Percentiles rank a stretch among this genome's conserved stretches.
Evolutionary conservation across 1,140 invertebrate genomes (phyloP).

Genomic region (Phymastichus coffea): DNA sequence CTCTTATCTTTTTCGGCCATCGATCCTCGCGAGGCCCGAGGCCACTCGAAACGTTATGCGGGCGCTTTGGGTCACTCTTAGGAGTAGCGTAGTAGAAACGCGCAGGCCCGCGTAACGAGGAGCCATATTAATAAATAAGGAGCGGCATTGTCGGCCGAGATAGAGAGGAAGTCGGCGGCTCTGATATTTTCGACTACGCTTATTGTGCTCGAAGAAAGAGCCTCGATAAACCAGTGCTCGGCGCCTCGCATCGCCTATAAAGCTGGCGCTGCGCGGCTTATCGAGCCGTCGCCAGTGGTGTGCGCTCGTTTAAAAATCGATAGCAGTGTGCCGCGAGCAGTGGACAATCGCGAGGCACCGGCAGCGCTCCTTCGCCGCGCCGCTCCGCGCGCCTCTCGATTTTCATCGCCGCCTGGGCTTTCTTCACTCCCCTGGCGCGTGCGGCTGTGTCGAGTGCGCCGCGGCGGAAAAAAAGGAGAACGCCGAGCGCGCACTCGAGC

Average conservation of each 20-base stretch:
- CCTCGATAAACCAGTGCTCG: not conserved
- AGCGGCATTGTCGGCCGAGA: not conserved
- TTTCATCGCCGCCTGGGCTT: slow-evolving; percentile 3
- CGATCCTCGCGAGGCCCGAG: slow-evolving; percentile 24
- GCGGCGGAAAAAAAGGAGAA: not conserved
- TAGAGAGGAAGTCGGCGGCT: not conserved
- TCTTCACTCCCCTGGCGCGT: not conserved
- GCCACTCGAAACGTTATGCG: slow-evolving; percentile 19
- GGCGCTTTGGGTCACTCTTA: not conserved
- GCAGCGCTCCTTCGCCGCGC: not conserved
- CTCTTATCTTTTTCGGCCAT: slow-evolving; percentile 32
- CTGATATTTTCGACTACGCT: not conserved
- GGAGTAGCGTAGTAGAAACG: not conserved
- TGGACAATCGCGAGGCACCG: no score
- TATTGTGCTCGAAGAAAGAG: not conserved
- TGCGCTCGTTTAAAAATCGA: not conserved
- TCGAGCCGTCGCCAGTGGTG: not conserved
- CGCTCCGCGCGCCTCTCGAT: not conserved
- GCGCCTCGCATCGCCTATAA: not conserved
- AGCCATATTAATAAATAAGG: slow-evolving; percentile 31
- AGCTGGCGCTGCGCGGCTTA: no score
- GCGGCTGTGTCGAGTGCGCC: not conserved
- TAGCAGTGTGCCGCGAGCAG: no score
- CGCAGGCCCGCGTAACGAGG: slow-evolving; percentile 15
- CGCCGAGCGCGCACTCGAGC: not conserved